These are phyloP conservation scores for Sminthurinus signatus DNA, from an alignment of 1,140 invertebrate species.

Conservation along the genomic window DNA sequence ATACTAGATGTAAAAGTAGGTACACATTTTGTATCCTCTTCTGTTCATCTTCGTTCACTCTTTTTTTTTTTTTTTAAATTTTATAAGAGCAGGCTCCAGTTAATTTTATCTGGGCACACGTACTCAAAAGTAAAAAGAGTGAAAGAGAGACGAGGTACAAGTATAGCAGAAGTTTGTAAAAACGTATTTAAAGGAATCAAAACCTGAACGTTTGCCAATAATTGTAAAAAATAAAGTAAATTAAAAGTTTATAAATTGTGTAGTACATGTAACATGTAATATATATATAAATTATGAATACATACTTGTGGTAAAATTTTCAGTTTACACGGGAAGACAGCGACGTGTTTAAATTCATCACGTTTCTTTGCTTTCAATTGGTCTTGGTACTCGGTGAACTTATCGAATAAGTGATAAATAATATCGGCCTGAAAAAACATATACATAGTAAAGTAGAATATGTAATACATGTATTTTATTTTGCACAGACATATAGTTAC, in stretches of 20 bases:
- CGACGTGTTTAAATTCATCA: slow-evolving; percentile 91
- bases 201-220: neutral
- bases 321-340: slow-evolving; percentile 97
- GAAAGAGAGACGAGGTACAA: too few relatives aligned
- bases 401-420: slow-evolving; percentile 99
- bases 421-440: slow-evolving; percentile 77
- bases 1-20: neutral
- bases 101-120: too few relatives aligned
- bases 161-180: too few relatives aligned
- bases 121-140: neutral
- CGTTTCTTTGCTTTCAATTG: slow-evolving; percentile 88
- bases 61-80: too few relatives aligned
- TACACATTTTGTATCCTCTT: too few relatives aligned
- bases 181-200: neutral
- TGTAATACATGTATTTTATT: too few relatives aligned
- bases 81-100: too few relatives aligned
- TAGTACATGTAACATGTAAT: too few relatives aligned
- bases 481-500: too few relatives aligned
- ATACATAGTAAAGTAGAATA: neutral
- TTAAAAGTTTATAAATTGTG: too few relatives aligned
- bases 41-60: too few relatives aligned
- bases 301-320: slow-evolving; percentile 67
- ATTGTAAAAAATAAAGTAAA: neutral
- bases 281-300: too few relatives aligned
- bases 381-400: slow-evolving; percentile 90